Conservation (phyloP, 2,113 vertebrate genomes). For the Callipepla californica region DNA sequence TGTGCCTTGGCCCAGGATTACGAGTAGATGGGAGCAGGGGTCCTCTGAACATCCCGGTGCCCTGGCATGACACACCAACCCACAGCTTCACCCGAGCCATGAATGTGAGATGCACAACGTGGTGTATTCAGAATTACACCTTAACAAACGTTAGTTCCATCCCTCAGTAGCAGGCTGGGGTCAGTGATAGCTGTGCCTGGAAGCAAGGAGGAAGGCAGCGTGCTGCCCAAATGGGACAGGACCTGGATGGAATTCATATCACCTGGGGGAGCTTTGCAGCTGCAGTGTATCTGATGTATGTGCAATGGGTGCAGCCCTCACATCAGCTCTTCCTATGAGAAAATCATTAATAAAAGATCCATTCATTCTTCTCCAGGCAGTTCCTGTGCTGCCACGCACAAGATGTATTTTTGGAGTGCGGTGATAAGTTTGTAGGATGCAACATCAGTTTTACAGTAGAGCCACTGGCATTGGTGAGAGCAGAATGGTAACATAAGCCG, state of each 20-base stretch:
- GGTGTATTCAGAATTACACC: not conserved
- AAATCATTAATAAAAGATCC: not conserved
- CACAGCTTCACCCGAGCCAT: not conserved
- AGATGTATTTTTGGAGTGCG: not conserved
- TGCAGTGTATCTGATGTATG: not conserved
- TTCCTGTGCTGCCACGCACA: not conserved
- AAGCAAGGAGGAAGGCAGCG: not conserved
- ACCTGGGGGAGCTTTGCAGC: not conserved
- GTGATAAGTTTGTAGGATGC: constrained; percentile 1
- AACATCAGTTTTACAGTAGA: not conserved
- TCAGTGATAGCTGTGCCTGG: not conserved
- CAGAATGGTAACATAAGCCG: constrained; percentile 29
- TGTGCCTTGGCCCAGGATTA: not conserved
- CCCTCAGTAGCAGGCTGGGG: constrained; percentile 35
- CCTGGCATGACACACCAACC: constrained; percentile 17
- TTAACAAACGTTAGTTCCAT: constrained; percentile 41
- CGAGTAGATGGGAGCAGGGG: not conserved
- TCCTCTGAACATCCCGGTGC: not conserved
- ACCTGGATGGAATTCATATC: not conserved
- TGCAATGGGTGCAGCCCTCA: not conserved
- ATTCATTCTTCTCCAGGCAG: not conserved
- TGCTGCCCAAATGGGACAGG: not conserved
- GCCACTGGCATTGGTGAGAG: constrained; percentile 2
- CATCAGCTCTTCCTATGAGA: not conserved
- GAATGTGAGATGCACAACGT: constrained; percentile 5